Evolutionary conservation across 2,888 invertebrate genomes (phyloP), one percentile per base, ranked within the genome.

Genomic region (Apotomis capreana): DNA sequence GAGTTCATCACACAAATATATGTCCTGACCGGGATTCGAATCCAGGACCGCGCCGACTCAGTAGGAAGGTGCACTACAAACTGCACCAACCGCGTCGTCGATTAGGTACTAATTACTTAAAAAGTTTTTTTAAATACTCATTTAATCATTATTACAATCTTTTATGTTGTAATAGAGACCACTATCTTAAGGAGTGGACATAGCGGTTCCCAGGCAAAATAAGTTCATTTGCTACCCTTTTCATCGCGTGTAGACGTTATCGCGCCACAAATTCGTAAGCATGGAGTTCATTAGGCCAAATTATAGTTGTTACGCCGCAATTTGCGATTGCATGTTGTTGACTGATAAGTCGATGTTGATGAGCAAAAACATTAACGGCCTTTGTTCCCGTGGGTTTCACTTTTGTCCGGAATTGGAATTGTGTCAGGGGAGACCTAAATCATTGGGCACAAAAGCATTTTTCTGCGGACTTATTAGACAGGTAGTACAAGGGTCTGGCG

Each of bases 241-340:
- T 70, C 67, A 61, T 77, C 83, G 85, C 86, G 85, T 87, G 88
- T 79, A 81, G 77, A 76, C 79, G 80, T 78, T 84, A 84, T 84
- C 83, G 80, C 78, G 76, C 73, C 77, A 78, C 80, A 83, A 84
- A 81, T 79, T 81, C 74, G 80, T 78, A 76, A 83, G 85, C 83
- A 79, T 80, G 80, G 80, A 82, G 83, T 84, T 86, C 86, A 87
- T 89, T 89, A 88, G 76, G 74, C 79, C 79, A 87, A 89, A 89
- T 89, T 89, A 87, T 84, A 81, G 86, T 85, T 80, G 83, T 88
- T 87, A 83, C 70, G 75, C 75, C 75, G 84, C 81, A 85, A 87
- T 89, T 89, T 87, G 84, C 84, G 81, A 84, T 86, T 83, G 84
- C 83, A 84, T 82, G 84, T 82, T 83, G 72, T 67, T 67, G 67